Evolutionary conservation across 2,797 vertebrate genomes (phyloP), one percentile per base, ranked within the genome.

Genomic region (Holocentrus rufus): DNA sequence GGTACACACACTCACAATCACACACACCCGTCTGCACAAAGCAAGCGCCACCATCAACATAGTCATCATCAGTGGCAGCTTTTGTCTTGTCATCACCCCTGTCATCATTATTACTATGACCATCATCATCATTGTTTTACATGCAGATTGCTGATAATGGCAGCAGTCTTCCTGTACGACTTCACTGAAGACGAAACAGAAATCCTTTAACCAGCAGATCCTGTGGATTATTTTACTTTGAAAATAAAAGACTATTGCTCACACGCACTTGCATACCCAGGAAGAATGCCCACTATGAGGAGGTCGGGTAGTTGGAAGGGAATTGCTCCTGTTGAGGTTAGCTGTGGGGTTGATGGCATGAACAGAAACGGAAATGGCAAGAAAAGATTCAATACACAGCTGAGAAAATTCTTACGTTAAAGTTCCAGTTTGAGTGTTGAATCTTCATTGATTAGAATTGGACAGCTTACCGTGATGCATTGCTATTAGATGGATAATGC

Each of bases 11-110:
- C 55, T 58, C 65, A 59, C 68, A 83, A 69, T 69, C 66, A 70
- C 67, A 75, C 69, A 63, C 75, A 68, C 76, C 58, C 60, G 15
- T 36, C 60, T 71, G 42, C 47, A 58, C 53, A 14, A 72, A 87
- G 31, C 74, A 85, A 75, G 76, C 80, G 74, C 86, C 81, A 84
- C 81, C 80, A 80, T 88, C 87, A 84, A 60, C 72, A 69, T 46
- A 50, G 77, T 82, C 83, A 86, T 88, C 85, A 76, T 88, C 79
- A 69, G 68, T 82, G 86, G 84, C 72, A 69, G 85, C 86, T 81
- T 81, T 85, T 88, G 85, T 90, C 82, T 90, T 80, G 84, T 89
- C 87, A 87, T 90, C 87, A 86, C 81, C 88, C 82, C 81, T 82
- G 85, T 82, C 88, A 85, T 25, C 75, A 61, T 85, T 85, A 81